Evolutionary conservation across 2,888 invertebrate genomes (phyloP), one percentile per base, ranked within the genome.

Genomic region (Dryococelus australis): DNA sequence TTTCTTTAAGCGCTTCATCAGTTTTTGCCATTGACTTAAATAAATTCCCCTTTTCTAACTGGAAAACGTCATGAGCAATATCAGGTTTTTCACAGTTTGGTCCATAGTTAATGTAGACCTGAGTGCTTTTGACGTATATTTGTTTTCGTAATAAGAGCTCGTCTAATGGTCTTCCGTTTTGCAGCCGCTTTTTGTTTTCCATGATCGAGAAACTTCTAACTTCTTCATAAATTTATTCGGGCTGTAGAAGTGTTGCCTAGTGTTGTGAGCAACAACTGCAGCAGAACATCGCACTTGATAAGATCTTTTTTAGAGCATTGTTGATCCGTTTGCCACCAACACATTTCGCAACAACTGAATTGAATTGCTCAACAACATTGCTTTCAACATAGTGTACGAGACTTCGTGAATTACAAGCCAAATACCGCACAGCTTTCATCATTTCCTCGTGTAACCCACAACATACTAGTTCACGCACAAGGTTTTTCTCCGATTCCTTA

Each of bases 261-360:
- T 83, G 43, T 83, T 83, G 35, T 35, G 43, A 43, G 83, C n/a
- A 83, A 43, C 43, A 43, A 83, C 83, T 35, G 83, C 81, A 12
- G 81, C 81, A 13, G 27, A 35, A 27, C 81, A 81, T 35, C 83
- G 27, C 13, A 10, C 83, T 28, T 27, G 10, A 27, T 83, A 83
- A 12, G 10, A 83, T 27, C 83, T 43, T 28, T 43, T 8, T 27
- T 28, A n/a, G 83, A 16, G 83, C 12, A 83, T 83, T 26, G 24
- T 83, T 83, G 28, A 83, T 43, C 24, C 83, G 12, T 28, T 83
- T 83, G 43, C 83, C 83, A 20, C 65, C 65, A 65, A 65, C 65
- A 65, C 8, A 20, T 65, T 65, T 65, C 10, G 65, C 65, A 20
- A 65, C 16, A n/a, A n/a, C n/a, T n/a, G n/a, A n/a, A n/a, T n/a